Evolutionary conservation across 2,113 vertebrate species (phyloP), one percentile per base, ranked within the genome.

Genomic region (Sebastes fasciatus): DNA sequence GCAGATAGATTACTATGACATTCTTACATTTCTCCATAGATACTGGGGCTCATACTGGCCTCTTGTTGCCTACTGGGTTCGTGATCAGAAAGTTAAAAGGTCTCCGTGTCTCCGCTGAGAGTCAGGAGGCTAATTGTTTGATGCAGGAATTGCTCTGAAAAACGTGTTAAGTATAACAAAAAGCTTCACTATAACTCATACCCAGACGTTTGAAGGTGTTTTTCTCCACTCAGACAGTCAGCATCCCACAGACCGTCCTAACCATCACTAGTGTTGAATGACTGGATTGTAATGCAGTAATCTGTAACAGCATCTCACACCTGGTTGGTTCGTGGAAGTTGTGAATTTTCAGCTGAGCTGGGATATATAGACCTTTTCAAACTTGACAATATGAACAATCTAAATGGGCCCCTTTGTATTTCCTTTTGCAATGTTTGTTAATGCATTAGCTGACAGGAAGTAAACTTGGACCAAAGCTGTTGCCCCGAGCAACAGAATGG

Each of bases 1-100:
- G 16, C 48, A 87, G 68, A 88, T 83, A 45, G 55, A 83, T 84
- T 86, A 58, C 75, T 21, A 19, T 82, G 60, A 79, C 77, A 76
- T 89, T 83, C 63, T 89, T 69, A 63, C 13, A 83, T 85, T 77
- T 81, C 63, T 75, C 79, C 74, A 65, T 71, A 83, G 80, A 83
- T 80, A 81, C 68, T 43, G 40, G 49, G 69, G 34, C 76, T 78
- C 77, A 64, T 48, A 13, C 63, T 62, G 57, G 48, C 14, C 51
- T 69, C 57, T 57, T 81, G 70, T 68, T 80, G 7, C 14, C 46
- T 54, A 10, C 74, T 71, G n/a, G 8, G 23, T 76, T 23, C 26
- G 14, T 73, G 77, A 79, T 66, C 74, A 64, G 58, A 68, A 84
- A 80, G 45, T 62, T 61, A 21, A 77, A 78, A 70, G 43, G 10